Percentiles rank a stretch among this genome's conserved stretches.
These are phyloP conservation scores for Polyploca ridens DNA, from an alignment of 2,888 invertebrate species.

Conservation along the genomic window DNA sequence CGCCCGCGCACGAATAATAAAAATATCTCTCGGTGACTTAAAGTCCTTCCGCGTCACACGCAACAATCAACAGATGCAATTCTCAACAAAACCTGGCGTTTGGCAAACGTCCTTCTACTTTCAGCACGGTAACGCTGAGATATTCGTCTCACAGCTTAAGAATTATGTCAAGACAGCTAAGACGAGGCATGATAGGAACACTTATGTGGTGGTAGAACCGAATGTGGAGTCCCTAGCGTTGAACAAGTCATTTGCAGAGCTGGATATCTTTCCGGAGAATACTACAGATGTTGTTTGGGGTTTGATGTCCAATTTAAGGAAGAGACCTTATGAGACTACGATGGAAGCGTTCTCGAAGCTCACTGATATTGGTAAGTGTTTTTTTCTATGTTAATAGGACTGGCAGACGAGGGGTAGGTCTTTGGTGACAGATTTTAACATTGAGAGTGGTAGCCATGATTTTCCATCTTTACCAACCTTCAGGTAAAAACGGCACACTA, in stretches of 20 bases:
- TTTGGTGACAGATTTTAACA: too few relatives aligned
- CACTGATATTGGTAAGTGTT: slow-evolving; percentile 87
- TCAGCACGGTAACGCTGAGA: slow-evolving; percentile 93
- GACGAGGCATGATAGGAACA: slow-evolving; percentile 87
- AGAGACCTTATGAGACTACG: slow-evolving; percentile 92
- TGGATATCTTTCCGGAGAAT: slow-evolving; percentile 91
- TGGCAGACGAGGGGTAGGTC: too few relatives aligned
- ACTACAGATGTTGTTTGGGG: slow-evolving; percentile 88
- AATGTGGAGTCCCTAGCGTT: slow-evolving; percentile 87
- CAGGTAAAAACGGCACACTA: too few relatives aligned
- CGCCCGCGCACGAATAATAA: slow-evolving; percentile 71
- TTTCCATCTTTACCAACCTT: too few relatives aligned
- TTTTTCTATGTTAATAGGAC: too few relatives aligned
- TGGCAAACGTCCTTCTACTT: slow-evolving; percentile 93
- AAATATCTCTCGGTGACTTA: slow-evolving; percentile 68
- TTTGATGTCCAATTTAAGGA: slow-evolving; percentile 76
- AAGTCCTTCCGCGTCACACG: slow-evolving; percentile 71
- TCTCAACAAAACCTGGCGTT: slow-evolving; percentile 78
- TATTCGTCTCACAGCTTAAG: slow-evolving; percentile 87
- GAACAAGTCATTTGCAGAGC: slow-evolving; percentile 93
- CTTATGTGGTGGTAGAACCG: slow-evolving; percentile 87
- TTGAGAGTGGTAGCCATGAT: too few relatives aligned
- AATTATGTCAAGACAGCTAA: slow-evolving; percentile 87
- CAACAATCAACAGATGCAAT: slow-evolving; percentile 76
- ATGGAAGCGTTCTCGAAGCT: slow-evolving; percentile 94